These are phyloP conservation scores for Morpho deidamia DNA, from an alignment of 2,888 invertebrate species.

Conservation along the genomic window DNA sequence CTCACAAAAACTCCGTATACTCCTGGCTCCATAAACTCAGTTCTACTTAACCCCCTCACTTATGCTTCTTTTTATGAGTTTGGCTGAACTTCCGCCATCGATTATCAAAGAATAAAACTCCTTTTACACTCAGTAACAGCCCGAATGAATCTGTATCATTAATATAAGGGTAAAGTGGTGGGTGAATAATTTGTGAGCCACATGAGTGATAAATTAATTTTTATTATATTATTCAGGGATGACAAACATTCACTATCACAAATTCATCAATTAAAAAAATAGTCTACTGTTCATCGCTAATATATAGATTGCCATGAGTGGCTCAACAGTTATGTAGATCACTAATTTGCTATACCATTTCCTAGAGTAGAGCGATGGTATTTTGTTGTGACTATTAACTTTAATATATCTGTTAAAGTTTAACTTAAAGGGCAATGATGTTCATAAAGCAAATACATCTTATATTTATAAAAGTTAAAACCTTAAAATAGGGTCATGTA, in stretches of 20 bases:
- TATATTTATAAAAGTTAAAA: conserved; percentile 30
- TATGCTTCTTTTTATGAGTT: conserved; percentile 4
- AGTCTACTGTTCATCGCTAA: conserved; percentile 16
- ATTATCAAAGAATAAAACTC: not conserved
- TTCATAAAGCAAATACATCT: conserved; percentile 19
- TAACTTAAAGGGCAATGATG: conserved; percentile 16
- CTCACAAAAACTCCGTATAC: conserved; percentile 4
- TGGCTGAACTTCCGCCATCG: not conserved
- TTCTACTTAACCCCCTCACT: not conserved
- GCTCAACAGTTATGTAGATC: conserved; percentile 11
- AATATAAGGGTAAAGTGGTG: not conserved
- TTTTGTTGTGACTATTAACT: conserved; percentile 13
- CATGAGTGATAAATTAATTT: not conserved
- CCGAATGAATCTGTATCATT: conserved; percentile 4
- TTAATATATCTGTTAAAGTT: conserved; percentile 19
- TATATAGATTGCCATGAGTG: conserved; percentile 16
- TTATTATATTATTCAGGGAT: not conserved
- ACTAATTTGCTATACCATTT: conserved; percentile 23
- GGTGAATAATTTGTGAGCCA: not conserved
- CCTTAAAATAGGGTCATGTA: conserved; percentile 40
- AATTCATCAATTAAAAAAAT: not conserved
- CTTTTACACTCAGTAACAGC: not conserved
- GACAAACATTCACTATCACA: not conserved
- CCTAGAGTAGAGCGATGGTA: conserved; percentile 18
- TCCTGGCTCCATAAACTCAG: not conserved